Evolutionary conservation across 2,797 vertebrate species (phyloP).

Genomic region (Acrossocheilus wenchowensis): DNA sequence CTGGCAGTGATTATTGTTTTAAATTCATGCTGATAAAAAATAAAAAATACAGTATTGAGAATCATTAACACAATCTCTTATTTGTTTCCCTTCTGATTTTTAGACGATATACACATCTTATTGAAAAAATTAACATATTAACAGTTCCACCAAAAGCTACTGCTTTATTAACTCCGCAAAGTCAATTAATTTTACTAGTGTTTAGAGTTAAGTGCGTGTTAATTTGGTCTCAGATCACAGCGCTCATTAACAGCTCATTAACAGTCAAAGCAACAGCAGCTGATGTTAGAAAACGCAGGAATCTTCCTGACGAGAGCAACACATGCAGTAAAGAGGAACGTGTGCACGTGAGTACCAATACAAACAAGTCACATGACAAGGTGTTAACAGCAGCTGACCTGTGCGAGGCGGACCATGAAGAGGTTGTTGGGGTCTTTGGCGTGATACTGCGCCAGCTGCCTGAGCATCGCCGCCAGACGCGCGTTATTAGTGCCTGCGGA

Average conservation of each 20-base stretch:
- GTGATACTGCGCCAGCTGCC: constrained; percentile 96
- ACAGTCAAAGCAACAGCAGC: not conserved
- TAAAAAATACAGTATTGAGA: too few species aligned
- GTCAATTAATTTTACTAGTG: not conserved
- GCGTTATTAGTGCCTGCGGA: constrained; percentile 94
- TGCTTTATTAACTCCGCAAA: not conserved
- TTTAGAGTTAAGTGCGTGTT: not conserved
- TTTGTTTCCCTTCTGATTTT: not conserved
- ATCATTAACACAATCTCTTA: not conserved
- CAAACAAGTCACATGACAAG: not conserved
- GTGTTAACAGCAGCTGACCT: constrained; percentile 78
- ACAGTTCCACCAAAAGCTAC: not conserved
- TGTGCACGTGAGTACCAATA: too few species aligned
- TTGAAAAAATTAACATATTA: not conserved
- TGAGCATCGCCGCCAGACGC: constrained; percentile 94
- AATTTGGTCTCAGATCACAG: not conserved
- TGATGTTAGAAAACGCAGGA: not conserved
- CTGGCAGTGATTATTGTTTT: not conserved
- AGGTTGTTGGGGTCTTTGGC: constrained; percentile 99
- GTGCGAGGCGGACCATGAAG: constrained; percentile 98
- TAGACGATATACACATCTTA: too few species aligned
- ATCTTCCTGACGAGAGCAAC: not conserved
- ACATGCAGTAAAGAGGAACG: not conserved
- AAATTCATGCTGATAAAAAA: not conserved
- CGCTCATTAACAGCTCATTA: not conserved